A percentile compares a stretch with the other conserved stretches of the same genome.
Evolutionary conservation across 1,140 invertebrate genomes (phyloP).

Genomic region (Lerema accius): DNA sequence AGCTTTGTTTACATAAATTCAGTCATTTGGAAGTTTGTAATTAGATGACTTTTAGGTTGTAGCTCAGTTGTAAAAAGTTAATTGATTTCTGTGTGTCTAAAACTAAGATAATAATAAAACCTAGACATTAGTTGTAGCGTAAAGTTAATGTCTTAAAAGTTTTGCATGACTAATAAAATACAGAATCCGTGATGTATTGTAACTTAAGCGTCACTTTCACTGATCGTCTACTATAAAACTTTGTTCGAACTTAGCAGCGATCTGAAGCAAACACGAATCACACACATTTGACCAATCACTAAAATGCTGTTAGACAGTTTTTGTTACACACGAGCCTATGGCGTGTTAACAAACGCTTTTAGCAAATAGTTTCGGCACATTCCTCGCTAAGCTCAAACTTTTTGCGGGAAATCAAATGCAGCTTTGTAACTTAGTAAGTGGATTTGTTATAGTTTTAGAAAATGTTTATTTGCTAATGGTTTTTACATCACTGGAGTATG

Average conservation of each 20-base stretch:
- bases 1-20: too few relatives aligned
- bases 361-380: slow-evolving; percentile 31
- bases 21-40: too few relatives aligned
- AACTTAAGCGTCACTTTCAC: neutral
- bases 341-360: slow-evolving; percentile 57
- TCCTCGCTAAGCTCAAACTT: slow-evolving; percentile 26
- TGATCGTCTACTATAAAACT: slow-evolving; percentile 20
- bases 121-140: too few relatives aligned
- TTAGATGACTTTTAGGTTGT: too few relatives aligned
- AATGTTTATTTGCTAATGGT: neutral
- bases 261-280: slow-evolving; percentile 33
- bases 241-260: slow-evolving; percentile 6
- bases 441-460: neutral
- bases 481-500: too few relatives aligned
- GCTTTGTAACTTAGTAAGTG: slow-evolving; percentile 4
- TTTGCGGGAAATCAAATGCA: slow-evolving; percentile 17
- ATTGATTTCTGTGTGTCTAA: too few relatives aligned
- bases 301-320: slow-evolving; percentile 51
- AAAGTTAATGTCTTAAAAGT: too few relatives aligned
- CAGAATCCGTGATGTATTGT: neutral
- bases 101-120: too few relatives aligned
- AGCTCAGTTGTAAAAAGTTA: too few relatives aligned
- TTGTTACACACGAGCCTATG: slow-evolving; percentile 48
- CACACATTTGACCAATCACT: slow-evolving; percentile 42
- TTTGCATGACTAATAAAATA: too few relatives aligned